Evolutionary conservation across 2,888 invertebrate genomes (phyloP), one percentile per base, ranked within the genome.

Genomic region (Diaperis boleti): DNA sequence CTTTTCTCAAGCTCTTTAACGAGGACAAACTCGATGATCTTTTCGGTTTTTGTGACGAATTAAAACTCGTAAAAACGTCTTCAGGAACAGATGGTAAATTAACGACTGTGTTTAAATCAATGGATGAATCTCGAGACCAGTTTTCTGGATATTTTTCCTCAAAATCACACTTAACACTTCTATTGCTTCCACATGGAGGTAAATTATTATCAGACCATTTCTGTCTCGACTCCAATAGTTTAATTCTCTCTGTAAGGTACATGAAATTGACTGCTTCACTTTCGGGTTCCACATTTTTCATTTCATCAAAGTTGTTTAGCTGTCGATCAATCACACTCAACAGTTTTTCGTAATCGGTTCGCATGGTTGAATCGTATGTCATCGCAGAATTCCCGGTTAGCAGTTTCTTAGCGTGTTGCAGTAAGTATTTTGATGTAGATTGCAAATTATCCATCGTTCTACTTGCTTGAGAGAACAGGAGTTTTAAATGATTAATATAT

Each of bases 61-160:
- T 75, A 69, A 79, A 82, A 64, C 79, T 76, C 1, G 81, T 80
- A 59, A 83, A 83, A 41, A 80, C 82, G 65, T 83, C 82, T 74
- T 83, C 83, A 0, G 83, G 83, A 0, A 83, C 83, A 1, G 83
- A 77, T 1, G 83, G 82, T 47, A 83, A 72, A 72, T 82, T 82
- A 0, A 77, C 75, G 1, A 82, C 79, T 55, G 76, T 80, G 63
- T 79, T 80, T 13, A 82, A 70, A 69, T 83, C 83, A 15, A 83
- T 81, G 11, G 82, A 69, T 2, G 82, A 83, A 62, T 83, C 82
- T 29, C 79, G 74, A 1, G 83, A 82, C 71, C 81, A 76, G 70
- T 81, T 82, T 65, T 83, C 83, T 0, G 83, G 83, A 73, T 83
- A 83, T 68, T 82, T 83, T 71, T 83, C 83, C 62, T 83, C 81